A percentile compares a stretch with the other conserved stretches of the same genome.
Conservation (phyloP, 1,140 invertebrate genomes). For the Ceratina japonica region DNA sequence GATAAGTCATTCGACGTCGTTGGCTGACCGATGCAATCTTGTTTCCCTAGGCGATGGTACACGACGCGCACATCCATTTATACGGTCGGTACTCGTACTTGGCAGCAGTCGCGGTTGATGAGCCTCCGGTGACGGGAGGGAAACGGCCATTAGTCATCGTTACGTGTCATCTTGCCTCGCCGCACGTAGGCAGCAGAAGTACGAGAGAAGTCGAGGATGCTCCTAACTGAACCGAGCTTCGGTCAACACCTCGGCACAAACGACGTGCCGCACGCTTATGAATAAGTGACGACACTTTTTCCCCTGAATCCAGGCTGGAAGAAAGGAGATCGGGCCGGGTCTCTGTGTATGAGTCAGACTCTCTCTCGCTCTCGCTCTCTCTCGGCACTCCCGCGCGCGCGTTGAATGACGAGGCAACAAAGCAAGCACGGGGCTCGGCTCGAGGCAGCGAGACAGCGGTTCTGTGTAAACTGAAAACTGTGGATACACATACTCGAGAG, state of each 20-base stretch:
- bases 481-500: slow-evolving; percentile 67
- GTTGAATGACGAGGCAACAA: slow-evolving; percentile 33
- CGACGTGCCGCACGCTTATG: slow-evolving; percentile 49
- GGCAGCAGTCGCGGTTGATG: slow-evolving; percentile 61
- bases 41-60: slow-evolving; percentile 53
- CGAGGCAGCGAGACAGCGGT: background rate
- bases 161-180: slow-evolving; percentile 53
- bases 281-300: slow-evolving; percentile 47
- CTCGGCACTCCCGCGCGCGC: background rate
- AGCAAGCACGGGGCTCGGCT: background rate
- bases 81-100: slow-evolving; percentile 61
- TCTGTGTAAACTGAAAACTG: slow-evolving; percentile 65
- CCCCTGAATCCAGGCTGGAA: background rate
- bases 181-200: slow-evolving; percentile 26
- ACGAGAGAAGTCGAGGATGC: slow-evolving; percentile 34
- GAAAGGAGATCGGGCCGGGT: slow-evolving; percentile 25
- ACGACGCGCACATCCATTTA: slow-evolving; percentile 58
- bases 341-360: slow-evolving; percentile 6
- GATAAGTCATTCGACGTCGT: slow-evolving; percentile 1
- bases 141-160: slow-evolving; percentile 65
- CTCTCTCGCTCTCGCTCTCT: background rate
- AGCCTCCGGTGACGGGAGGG: slow-evolving; percentile 56
- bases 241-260: slow-evolving; percentile 65
- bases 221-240: slow-evolving; percentile 27
- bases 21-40: slow-evolving; percentile 50